Conservation (phyloP, 2,888 invertebrate genomes). For the Hydropsyche betteni region DNA sequence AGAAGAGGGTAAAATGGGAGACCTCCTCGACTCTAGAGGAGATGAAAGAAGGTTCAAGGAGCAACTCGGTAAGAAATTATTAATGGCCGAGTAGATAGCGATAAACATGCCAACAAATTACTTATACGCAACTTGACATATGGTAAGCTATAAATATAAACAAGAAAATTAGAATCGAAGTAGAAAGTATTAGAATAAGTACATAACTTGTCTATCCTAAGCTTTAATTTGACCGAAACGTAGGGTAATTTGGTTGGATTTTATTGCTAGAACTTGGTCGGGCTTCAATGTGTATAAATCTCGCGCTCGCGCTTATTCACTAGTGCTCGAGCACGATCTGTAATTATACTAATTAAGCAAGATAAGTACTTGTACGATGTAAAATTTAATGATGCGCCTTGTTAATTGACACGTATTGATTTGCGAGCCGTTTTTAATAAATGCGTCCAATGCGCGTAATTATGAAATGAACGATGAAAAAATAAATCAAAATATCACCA, state of each 20-base stretch:
- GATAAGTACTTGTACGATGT: constrained; percentile 16
- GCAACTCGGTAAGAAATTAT: constrained; percentile 41
- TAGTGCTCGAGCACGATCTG: constrained; percentile 10
- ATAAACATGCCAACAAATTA: constrained; percentile 50
- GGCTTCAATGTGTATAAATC: too few relatives aligned
- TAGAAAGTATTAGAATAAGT: too few relatives aligned
- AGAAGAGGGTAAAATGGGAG: constrained; percentile 7
- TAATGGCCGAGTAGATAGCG: constrained; percentile 49
- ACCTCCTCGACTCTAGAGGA: constrained; percentile 12
- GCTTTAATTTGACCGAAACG: too few relatives aligned
- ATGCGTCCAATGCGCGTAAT: not conserved
- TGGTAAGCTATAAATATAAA: constrained; percentile 50
- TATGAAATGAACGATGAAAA: not conserved
- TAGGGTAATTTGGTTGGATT: too few relatives aligned
- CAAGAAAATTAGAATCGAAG: not conserved
- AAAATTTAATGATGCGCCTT: constrained; percentile 17
- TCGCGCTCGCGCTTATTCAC: too few relatives aligned
- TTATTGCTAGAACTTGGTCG: too few relatives aligned
- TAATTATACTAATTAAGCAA: constrained; percentile 22
- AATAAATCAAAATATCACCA: constrained; percentile 1
- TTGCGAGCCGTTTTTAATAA: constrained; percentile 21
- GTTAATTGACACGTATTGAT: constrained; percentile 26
- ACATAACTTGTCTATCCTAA: not conserved
- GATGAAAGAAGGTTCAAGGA: constrained; percentile 33
- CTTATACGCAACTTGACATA: constrained; percentile 53